These are phyloP conservation scores for Paragorgia papillata DNA, from an alignment of 92 coral and sea anemone species.

Conservation along the genomic window DNA sequence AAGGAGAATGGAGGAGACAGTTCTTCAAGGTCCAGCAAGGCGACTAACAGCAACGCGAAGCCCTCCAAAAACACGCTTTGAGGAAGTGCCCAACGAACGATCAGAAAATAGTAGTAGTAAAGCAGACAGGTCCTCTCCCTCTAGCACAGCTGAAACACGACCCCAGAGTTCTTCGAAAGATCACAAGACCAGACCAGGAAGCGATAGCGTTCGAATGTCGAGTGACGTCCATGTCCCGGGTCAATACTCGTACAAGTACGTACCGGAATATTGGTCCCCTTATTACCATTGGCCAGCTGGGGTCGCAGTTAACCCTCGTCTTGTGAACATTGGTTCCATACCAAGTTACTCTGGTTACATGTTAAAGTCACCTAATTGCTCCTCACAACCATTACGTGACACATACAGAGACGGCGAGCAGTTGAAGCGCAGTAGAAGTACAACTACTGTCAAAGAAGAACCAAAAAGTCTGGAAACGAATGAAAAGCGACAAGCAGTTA, in stretches of 20 bases:
- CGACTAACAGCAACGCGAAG: slow-evolving; percentile 21
- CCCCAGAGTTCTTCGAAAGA: neutral
- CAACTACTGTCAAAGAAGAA: neutral
- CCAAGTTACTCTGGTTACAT: slow-evolving; percentile 16
- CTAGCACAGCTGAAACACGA: neutral
- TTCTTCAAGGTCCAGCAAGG: neutral
- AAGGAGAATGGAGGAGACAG: neutral
- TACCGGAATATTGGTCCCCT: slow-evolving; percentile 35
- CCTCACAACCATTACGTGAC: slow-evolving; percentile 15
- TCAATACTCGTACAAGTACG: slow-evolving; percentile 29
- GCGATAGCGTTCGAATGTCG: neutral
- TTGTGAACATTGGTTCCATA: neutral
- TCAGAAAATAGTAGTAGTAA: neutral
- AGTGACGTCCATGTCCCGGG: slow-evolving; percentile 7
- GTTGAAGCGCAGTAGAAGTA: slow-evolving; percentile 18
- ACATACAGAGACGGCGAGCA: slow-evolving; percentile 3
- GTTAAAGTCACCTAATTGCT: slow-evolving; percentile 36
- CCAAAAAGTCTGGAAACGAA: slow-evolving; percentile 3
- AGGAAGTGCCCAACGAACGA: neutral
- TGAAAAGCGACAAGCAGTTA: slow-evolving; percentile 21
- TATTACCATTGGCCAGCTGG: slow-evolving; percentile 23
- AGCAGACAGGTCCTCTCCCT: neutral
- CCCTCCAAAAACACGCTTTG: slow-evolving; percentile 23
- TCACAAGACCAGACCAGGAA: neutral
- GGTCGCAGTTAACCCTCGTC: slow-evolving; percentile 30